Base-by-base conservation (phyloP, 2,113 vertebrate species). In the Microcebus tavaratra region DNA sequence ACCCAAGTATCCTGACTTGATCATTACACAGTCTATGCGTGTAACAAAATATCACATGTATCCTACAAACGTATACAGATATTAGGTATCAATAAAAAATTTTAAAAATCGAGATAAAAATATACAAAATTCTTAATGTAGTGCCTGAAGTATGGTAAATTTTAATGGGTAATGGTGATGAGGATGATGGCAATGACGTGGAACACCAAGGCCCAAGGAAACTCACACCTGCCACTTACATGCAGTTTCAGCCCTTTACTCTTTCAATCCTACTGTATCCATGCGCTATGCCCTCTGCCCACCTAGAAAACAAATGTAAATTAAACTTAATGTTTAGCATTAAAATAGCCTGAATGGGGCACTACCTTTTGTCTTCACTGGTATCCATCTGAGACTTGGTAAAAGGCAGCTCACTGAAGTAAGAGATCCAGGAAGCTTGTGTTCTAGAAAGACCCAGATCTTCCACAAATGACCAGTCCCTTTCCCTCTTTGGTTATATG, bases 401-500 rank as follows among this genome's bases (percentile, higher is more conserved):
- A 76, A 96, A 93, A 87, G 57, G 53, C 7, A 80, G 34, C 36
- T 57, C 18, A 67, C 20, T n/a, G 59, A 84, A 3, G 27, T 80
- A 88, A 83, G 21, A 50, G 10, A 23, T 42, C 87, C 45, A 70
- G 48, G 25, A 91, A 95, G 67, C 27, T 17, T 81, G 48, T 68
- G 4, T 61, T 96, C 34, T 84, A 91, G 53, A 95, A 90, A 84
- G 25, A 65, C 0, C n/a, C 21, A 76, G 8, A 29, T 70, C 8
- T 63, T 31, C 50, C 31, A 85, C 57, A 80, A 95, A 55, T 88
- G 15, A 93, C 39, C 25, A 75, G 48, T 34, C 17, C 73, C n/a
- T 36, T 86, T 79, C 65, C 61, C 94, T 97, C 39, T 45, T 55
- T 94, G 76, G 65, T 45, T 84, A 90, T 9, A 55, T 48, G 50